A percentile compares a stretch with the other conserved stretches of the same genome.
Conservation (phyloP, 1,140 invertebrate species). For the Tachypleus tridentatus region DNA sequence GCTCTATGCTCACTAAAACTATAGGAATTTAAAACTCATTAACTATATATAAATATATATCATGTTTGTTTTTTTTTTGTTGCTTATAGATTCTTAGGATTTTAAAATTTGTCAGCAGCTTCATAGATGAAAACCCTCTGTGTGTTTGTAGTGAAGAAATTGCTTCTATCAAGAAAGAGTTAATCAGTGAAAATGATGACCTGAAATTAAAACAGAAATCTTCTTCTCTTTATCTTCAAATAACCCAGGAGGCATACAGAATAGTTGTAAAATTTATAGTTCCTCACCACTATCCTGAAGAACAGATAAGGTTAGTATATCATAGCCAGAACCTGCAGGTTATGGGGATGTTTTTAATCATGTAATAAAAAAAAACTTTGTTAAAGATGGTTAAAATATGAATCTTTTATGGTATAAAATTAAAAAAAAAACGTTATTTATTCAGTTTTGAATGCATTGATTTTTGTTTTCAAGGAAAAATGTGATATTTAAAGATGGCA, state of each 20-base stretch:
- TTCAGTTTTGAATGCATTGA: no score
- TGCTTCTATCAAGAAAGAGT: conserved; percentile 42
- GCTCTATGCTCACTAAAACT: conserved; percentile 8
- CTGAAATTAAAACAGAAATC: conserved; percentile 55
- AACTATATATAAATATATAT: no score
- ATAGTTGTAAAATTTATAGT: conserved; percentile 45
- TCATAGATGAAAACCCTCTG: conserved; percentile 56
- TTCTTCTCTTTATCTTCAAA: conserved; percentile 46
- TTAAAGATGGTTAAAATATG: no score
- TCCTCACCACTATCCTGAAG: conserved; percentile 51
- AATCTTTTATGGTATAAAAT: no score
- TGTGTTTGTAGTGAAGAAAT: conserved; percentile 63
- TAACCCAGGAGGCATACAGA: conserved; percentile 46
- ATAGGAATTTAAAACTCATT: no score
- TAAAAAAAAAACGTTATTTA: no score
- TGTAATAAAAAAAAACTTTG: no score
- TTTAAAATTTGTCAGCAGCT: conserved; percentile 49
- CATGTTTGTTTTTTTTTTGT: no score
- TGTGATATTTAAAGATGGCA: no score
- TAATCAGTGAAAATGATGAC: conserved; percentile 38
- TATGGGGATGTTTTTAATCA: no score
- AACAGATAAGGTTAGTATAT: conserved; percentile 41
- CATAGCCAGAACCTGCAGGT: no score
- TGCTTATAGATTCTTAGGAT: conserved; percentile 38
- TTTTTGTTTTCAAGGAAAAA: no score